Conservation (phyloP, 2,888 invertebrate species). For the Melanargia galathea region DNA sequence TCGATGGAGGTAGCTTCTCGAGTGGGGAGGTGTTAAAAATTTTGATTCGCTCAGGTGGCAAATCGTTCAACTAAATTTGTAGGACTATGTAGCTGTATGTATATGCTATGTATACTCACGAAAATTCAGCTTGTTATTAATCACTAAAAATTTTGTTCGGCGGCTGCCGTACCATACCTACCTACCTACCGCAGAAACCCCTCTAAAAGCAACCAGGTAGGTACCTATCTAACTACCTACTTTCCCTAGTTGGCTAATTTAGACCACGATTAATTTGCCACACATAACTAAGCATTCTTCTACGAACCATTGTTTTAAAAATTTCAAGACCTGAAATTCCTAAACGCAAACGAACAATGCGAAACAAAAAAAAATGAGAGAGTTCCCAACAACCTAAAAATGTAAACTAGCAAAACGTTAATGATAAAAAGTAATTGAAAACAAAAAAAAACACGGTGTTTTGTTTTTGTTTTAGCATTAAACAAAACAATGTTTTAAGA, state of each 20-base stretch:
- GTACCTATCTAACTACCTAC: background rate
- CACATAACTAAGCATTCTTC: background rate
- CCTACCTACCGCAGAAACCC: too few relatives aligned
- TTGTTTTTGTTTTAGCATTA: conserved; percentile 35
- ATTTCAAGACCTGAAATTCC: conserved; percentile 25
- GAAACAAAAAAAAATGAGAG: conserved; percentile 20
- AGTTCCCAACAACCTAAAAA: conserved; percentile 14
- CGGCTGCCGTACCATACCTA: too few relatives aligned
- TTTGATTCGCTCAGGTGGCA: too few relatives aligned
- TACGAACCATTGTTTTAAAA: conserved; percentile 19
- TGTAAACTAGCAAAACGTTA: conserved; percentile 31
- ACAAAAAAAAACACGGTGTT: conserved; percentile 24
- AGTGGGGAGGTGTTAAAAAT: too few relatives aligned
- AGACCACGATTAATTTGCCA: conserved; percentile 5
- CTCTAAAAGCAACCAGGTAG: too few relatives aligned
- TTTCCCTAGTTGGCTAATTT: background rate
- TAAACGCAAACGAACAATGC: conserved; percentile 29
- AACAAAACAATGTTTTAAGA: conserved; percentile 52
- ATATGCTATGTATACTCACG: too few relatives aligned
- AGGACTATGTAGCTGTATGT: too few relatives aligned
- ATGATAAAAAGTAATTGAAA: conserved; percentile 33
- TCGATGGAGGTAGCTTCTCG: too few relatives aligned
- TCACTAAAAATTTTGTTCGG: too few relatives aligned
- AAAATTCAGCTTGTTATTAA: too few relatives aligned
- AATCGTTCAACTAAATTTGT: too few relatives aligned